Base-by-base conservation (phyloP, 2,797 vertebrate genomes). In the Gymnoscopelus braueri region DNA sequence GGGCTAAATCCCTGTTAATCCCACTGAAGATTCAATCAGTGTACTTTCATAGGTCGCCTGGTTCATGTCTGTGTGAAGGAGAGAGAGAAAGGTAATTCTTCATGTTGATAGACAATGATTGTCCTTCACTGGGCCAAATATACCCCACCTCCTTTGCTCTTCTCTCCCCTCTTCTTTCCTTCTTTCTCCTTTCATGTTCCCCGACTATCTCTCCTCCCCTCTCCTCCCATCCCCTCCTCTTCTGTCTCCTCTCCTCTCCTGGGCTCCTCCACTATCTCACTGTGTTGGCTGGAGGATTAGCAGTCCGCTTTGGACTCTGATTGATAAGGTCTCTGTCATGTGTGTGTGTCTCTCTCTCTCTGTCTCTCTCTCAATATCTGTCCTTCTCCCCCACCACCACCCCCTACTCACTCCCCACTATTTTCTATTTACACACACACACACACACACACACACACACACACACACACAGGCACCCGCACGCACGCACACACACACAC, bases 31-130 rank as follows among this genome's bases (percentile, higher is more conserved):
- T 90, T 83, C 88, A 87, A 92, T 91, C 89, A 90, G 86, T 78
- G 80, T 78, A 83, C 82, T 77, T 79, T 85, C 57, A 54, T 85
- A 91, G 89, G 87, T 91, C 84, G 81, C 49, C 67, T 63, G 74
- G 78, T 73, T 81, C 75, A 71, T 71, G 68, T 65, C 52, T 73
- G 73, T 87, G 78, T 69, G 54, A 59, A 29, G 48, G 32, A 19
- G 32, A 44, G 24, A 68, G 77, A 80, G 77, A 80, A 81, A 89
- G 84, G 87, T 85, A 86, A 89, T 92, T 89, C 87, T 86, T 91
- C 82, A 88, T 84, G 83, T 86, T 92, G 90, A 91, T 91, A 77
- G 90, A 88, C 90, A 88, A 84, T 90, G 87, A 92, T 89, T 90
- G 90, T 85, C 91, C 90, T 91, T 91, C 83, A 81, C 54, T 75